Conservation (phyloP, 1,140 invertebrate genomes). For the Ridgeia piscesae region DNA sequence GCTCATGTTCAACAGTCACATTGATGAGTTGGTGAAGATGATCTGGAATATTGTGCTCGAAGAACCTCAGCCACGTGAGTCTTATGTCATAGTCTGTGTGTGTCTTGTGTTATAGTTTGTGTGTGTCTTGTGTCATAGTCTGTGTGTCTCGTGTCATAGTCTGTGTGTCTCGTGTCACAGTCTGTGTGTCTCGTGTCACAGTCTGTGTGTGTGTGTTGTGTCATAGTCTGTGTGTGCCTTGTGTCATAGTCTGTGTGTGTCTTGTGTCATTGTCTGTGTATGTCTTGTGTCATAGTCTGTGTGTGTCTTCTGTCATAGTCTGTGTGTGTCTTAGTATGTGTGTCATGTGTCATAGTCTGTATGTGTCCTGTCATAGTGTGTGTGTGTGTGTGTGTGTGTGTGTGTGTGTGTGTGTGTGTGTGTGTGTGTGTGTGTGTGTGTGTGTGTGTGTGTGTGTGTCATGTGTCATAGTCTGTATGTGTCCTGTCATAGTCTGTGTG, state of each 20-base stretch:
- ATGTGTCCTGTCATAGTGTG: background rate
- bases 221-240: too few species aligned
- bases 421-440: background rate
- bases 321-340: constrained; percentile 4
- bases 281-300: too few species aligned
- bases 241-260: background rate
- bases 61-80: constrained; percentile 70
- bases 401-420: too few species aligned
- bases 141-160: constrained; percentile 10
- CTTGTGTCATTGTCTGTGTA: constrained; percentile 9
- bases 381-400: too few species aligned
- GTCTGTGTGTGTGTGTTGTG: background rate
- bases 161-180: too few species aligned
- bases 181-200: background rate
- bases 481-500: constrained; percentile 2
- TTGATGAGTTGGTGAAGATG: constrained; percentile 85
- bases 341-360: constrained; percentile 11
- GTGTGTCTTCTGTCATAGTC: background rate
- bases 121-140: constrained; percentile 15
- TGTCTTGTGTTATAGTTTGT: background rate
- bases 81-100: background rate
- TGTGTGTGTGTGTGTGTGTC: too few species aligned
- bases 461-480: background rate
- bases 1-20: constrained; percentile 68
- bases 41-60: constrained; percentile 94